Conservation (phyloP, 2,888 invertebrate species). For the Venusia cambrica region DNA sequence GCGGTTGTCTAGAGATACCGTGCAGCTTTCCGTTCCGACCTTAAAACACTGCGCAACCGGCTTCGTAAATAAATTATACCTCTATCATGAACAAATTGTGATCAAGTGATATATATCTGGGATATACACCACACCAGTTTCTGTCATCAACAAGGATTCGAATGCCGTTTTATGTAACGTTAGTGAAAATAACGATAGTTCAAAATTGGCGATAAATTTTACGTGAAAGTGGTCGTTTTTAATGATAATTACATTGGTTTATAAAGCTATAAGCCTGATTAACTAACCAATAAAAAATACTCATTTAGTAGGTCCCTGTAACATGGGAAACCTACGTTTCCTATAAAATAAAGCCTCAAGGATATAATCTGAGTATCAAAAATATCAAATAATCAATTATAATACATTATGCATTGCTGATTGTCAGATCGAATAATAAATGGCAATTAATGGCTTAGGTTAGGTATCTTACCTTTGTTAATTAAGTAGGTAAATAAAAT, state of each 20-base stretch:
- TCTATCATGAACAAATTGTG: conserved; percentile 62
- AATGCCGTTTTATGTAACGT: conserved; percentile 21
- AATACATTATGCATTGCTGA: no score
- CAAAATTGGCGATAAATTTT: conserved; percentile 34
- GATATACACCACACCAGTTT: conserved; percentile 33
- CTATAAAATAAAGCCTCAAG: conserved; percentile 15
- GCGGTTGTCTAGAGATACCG: conserved; percentile 41
- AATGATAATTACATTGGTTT: conserved; percentile 39
- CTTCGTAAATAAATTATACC: conserved; percentile 43
- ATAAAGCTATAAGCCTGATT: conserved; percentile 34
- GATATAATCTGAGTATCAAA: no score
- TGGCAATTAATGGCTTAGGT: no score
- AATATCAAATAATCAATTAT: no score
- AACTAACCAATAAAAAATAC: conserved; percentile 4
- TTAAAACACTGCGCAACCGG: conserved; percentile 42
- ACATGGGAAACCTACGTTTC: background rate
- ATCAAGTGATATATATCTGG: conserved; percentile 36
- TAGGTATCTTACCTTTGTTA: no score
- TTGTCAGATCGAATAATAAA: no score
- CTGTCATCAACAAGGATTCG: conserved; percentile 31
- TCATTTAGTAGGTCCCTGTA: background rate
- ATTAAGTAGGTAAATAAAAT: no score
- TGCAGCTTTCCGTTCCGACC: conserved; percentile 25
- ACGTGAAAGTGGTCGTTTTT: conserved; percentile 48
- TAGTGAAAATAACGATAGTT: conserved; percentile 39